phyloP scores from a whole-genome alignment of 2,113 vertebrate genomes.

The Thryonomys swinderianus region DNA sequence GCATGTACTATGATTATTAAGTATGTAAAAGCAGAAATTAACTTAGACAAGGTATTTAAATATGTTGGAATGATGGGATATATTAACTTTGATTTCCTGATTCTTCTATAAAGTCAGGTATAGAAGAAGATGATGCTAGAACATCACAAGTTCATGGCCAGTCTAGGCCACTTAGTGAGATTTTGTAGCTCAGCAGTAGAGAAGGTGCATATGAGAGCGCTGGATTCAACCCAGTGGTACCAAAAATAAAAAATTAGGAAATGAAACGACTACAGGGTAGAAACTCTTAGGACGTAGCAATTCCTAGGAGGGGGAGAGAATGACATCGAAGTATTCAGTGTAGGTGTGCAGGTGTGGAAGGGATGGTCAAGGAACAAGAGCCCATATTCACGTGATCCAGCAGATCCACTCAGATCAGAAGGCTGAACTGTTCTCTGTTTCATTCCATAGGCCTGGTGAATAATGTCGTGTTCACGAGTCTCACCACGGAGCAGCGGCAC shows the following conservation, averaged over 20 bases:
- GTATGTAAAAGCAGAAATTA: conserved; percentile 33
- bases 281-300: not conserved
- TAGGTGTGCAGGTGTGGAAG: not conserved
- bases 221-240: not conserved
- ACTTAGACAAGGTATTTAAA: not conserved
- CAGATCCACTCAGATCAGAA: not conserved
- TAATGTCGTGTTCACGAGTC: conserved; percentile 93
- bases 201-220: not conserved
- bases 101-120: not conserved
- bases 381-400: not conserved
- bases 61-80: not conserved
- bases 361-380: not conserved
- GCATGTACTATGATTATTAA: not conserved
- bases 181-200: not conserved
- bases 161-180: not conserved
- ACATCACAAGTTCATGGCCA: not conserved
- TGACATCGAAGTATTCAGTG: not conserved
- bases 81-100: not conserved
- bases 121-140: not conserved
- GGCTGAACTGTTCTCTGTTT: conserved; percentile 40
- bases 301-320: not conserved
- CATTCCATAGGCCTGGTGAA: conserved; percentile 92
- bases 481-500: conserved; percentile 91
- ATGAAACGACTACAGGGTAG: not conserved
- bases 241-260: not conserved